Evolutionary conservation across 2,113 vertebrate genomes (phyloP).

Genomic region (Cairina moschata): DNA sequence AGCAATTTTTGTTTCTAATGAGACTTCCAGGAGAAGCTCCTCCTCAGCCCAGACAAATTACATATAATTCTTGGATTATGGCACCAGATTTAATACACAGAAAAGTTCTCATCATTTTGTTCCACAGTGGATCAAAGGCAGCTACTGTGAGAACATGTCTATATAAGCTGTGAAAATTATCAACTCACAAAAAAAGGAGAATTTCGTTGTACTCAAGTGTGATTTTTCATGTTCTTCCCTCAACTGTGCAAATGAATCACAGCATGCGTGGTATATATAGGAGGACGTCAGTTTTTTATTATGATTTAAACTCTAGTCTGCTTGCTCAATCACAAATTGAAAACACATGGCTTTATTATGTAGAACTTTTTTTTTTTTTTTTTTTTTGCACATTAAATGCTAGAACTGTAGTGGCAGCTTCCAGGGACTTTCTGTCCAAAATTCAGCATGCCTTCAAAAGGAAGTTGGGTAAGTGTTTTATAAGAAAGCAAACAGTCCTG

Average conservation of each 20-base stretch:
- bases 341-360: constrained; percentile 42
- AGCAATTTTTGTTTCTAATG: background rate
- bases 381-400: background rate
- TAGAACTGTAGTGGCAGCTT: background rate
- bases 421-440: background rate
- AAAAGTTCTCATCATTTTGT: background rate
- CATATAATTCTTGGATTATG: background rate
- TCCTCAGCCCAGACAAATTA: background rate
- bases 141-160: background rate
- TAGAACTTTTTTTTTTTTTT: background rate
- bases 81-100: background rate
- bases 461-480: background rate
- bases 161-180: background rate
- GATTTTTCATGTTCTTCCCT: background rate
- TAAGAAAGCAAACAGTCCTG: background rate
- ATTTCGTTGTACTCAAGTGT: background rate
- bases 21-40: background rate
- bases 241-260: background rate
- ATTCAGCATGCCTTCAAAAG: background rate
- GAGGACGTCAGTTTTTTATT: background rate
- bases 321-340: constrained; percentile 27
- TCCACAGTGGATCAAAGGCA: background rate
- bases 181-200: background rate
- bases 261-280: fast-evolving
- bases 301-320: background rate